Conservation (phyloP, 2,888 invertebrate species). For the Brachylomia viminalis region DNA sequence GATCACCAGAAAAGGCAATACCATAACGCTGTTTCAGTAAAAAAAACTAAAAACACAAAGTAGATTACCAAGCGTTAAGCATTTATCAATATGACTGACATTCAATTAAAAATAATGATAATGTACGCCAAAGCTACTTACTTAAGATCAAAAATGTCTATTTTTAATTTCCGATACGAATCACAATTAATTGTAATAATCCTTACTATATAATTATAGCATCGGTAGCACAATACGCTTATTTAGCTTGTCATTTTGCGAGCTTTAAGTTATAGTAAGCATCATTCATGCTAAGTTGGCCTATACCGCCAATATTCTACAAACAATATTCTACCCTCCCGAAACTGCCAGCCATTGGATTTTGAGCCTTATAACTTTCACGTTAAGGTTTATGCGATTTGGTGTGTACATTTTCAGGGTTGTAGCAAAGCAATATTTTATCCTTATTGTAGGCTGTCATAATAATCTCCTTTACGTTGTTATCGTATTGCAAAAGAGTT, state of each 20-base stretch:
- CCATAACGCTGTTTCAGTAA: neutral
- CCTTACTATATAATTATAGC: slow-evolving; percentile 45
- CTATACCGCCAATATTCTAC: slow-evolving; percentile 68
- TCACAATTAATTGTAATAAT: slow-evolving; percentile 66
- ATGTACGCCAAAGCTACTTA: slow-evolving; percentile 33
- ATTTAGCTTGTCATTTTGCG: slow-evolving; percentile 81
- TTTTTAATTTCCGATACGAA: slow-evolving; percentile 62
- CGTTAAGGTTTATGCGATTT: slow-evolving; percentile 30
- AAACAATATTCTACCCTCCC: slow-evolving; percentile 45
- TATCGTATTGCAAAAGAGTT: slow-evolving; percentile 71
- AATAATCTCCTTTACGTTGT: slow-evolving; percentile 76
- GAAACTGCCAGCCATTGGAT: slow-evolving; percentile 30
- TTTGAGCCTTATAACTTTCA: slow-evolving; percentile 42
- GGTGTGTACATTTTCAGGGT: slow-evolving; percentile 13
- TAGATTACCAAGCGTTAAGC: slow-evolving; percentile 23
- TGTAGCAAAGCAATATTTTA: slow-evolving; percentile 72
- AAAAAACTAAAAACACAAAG: slow-evolving; percentile 12
- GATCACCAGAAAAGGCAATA: neutral
- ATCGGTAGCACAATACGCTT: slow-evolving; percentile 80
- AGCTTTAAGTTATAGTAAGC: slow-evolving; percentile 77
- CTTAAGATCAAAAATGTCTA: slow-evolving; percentile 42
- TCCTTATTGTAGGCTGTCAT: slow-evolving; percentile 79
- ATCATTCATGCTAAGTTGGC: slow-evolving; percentile 78
- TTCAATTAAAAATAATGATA: slow-evolving; percentile 51
- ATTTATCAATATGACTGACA: slow-evolving; percentile 50